phyloP scores from a whole-genome alignment of 2,113 vertebrate genomes.

The Ceratotherium simum region DNA sequence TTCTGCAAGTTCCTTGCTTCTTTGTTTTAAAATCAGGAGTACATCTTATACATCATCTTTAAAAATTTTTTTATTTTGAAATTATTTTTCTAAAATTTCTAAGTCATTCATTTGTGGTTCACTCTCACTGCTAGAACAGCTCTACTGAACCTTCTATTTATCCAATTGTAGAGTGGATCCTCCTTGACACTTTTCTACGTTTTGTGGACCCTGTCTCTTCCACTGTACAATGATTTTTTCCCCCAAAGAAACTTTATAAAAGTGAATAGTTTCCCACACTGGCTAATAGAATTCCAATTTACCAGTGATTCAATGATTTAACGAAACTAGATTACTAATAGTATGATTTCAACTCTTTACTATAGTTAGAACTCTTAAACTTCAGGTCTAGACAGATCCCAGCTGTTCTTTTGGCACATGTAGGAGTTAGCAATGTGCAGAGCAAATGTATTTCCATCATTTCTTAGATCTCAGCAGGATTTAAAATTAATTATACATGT shows the following conservation, averaged over 20 bases:
- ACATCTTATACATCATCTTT: background rate
- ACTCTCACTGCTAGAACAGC: background rate
- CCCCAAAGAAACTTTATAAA: background rate
- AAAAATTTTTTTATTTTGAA: background rate
- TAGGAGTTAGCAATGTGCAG: background rate
- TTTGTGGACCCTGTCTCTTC: background rate
- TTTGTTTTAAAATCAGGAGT: background rate
- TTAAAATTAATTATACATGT: constrained; percentile 38
- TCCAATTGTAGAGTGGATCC: background rate
- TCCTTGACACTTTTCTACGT: background rate
- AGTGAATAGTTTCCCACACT: background rate
- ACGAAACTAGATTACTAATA: background rate
- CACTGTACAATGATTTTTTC: background rate
- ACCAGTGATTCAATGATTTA: background rate
- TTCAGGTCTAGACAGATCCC: constrained; percentile 1
- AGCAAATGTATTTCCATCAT: background rate
- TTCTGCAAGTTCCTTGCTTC: background rate
- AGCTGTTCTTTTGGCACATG: constrained; percentile 1
- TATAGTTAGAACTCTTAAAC: background rate
- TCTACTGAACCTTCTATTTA: background rate
- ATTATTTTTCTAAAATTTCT: background rate
- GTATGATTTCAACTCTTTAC: constrained; percentile 14
- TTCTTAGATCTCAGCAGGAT: constrained; percentile 16
- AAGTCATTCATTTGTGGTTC: background rate
- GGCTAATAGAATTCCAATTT: constrained; percentile 33